A percentile compares a stretch with the other conserved stretches of the same genome.
These are phyloP conservation scores for Hypomesus transpacificus DNA, from an alignment of 2,113 vertebrate species.

Conservation along the genomic window DNA sequence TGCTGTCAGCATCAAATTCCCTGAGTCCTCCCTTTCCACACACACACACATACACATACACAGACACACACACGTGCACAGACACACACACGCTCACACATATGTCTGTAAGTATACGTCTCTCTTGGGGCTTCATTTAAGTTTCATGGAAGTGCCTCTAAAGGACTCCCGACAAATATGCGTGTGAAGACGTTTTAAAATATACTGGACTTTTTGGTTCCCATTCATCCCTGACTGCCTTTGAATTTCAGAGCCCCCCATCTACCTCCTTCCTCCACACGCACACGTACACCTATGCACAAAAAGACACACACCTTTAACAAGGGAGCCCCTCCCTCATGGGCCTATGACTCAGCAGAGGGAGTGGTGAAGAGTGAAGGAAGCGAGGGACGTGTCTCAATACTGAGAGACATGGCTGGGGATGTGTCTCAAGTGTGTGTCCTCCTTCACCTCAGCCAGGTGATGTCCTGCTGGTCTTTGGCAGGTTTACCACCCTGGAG, in stretches of 20 bases:
- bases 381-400: slow-evolving; percentile 6
- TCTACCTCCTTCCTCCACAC: slow-evolving; percentile 19
- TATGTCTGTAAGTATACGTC: neutral
- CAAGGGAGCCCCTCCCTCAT: neutral
- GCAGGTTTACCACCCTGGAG: no score
- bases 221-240: slow-evolving; percentile 36
- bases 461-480: no score
- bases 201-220: slow-evolving; percentile 58
- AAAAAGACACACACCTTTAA: no score
- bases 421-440: no score
- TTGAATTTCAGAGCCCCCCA: slow-evolving; percentile 55
- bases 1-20: no score
- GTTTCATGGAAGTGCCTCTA: slow-evolving; percentile 41
- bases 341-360: slow-evolving; percentile 55
- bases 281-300: neutral
- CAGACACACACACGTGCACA: neutral
- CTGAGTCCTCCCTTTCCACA: neutral
- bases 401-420: no score
- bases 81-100: neutral
- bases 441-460: no score
- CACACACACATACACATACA: neutral
- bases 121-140: slow-evolving; percentile 24
- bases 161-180: slow-evolving; percentile 60
- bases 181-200: slow-evolving; percentile 50
- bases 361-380: neutral